A percentile compares a stretch with the other conserved stretches of the same genome.
Conservation (phyloP, 2,888 invertebrate species). For the Psococerastis gibbosa region DNA sequence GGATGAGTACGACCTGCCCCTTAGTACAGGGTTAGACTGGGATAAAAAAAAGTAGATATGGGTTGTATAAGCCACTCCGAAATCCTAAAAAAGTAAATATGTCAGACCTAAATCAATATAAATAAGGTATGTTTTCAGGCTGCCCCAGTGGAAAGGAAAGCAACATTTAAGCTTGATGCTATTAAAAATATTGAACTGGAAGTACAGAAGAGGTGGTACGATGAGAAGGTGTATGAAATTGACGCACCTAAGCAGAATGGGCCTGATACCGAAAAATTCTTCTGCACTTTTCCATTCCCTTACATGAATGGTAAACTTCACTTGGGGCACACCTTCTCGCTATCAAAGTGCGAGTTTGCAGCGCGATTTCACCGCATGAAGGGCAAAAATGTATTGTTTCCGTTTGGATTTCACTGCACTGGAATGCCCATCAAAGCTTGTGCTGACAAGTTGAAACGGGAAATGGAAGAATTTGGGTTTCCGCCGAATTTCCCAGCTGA, state of each 20-base stretch:
- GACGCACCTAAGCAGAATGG: conserved; percentile 50
- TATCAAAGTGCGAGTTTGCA: conserved; percentile 97
- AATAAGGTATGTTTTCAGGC: conserved; percentile 13
- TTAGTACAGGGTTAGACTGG: too few relatives aligned
- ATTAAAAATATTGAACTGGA: conserved; percentile 73
- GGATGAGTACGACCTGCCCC: too few relatives aligned
- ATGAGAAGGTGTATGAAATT: conserved; percentile 57
- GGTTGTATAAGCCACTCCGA: too few relatives aligned
- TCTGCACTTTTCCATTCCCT: conserved; percentile 93
- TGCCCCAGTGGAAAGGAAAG: conserved; percentile 46
- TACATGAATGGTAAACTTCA: conserved; percentile 99
- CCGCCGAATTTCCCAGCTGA: conserved; percentile 71
- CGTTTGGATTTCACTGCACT: conserved; percentile 97
- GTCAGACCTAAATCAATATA: too few relatives aligned
- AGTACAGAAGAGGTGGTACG: conserved; percentile 74
- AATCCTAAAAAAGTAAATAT: too few relatives aligned
- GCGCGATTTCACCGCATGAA: conserved; percentile 78
- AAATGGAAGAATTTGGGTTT: conserved; percentile 78
- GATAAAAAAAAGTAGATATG: too few relatives aligned
- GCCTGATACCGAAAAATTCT: conserved; percentile 55
- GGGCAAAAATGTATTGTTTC: conserved; percentile 82
- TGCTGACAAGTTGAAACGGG: conserved; percentile 89
- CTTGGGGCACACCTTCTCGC: conserved; percentile 90
- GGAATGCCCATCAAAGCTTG: conserved; percentile 99
- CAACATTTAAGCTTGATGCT: conserved; percentile 90